Base-by-base conservation (phyloP, 2,888 invertebrate species). In the Cheilosia variabilis region DNA sequence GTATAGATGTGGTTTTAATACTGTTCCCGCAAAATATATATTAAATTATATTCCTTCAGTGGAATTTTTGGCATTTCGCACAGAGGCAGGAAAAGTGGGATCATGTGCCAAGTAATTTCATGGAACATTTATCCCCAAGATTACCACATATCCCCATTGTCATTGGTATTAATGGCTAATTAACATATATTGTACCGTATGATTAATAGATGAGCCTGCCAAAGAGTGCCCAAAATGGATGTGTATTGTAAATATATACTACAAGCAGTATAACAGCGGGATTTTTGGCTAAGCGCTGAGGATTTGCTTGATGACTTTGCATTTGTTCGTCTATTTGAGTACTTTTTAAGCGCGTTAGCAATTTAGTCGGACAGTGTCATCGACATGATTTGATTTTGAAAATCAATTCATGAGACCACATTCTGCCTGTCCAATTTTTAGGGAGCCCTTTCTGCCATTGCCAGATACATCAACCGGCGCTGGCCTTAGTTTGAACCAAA, bases 141-240 rank as follows among this genome's bases (percentile, higher is more conserved):
- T 69, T 77, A 71, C 76, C 76, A 31, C 65, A 76, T 63, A 50
- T 34, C 41, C 47, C 53, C 19, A 41, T 65, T 81, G 57, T 63
- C 60, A 71, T 52, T 80, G 75, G 53, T 68, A 75, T 82, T 82
- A 82, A 82, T 82, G 71, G 71, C 66, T 72, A 82, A 82, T 82
- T 77, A 82, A 60, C 82, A 77, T 77, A 72, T 72, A 66, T 66
- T 45, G 53, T 47, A 22, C 62, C 41, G 15, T 55, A 66, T 77
- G 77, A 82, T 77, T 77, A 82, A 80, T 75, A 19, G 19, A 50
- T 50, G 9, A 22, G 50, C 1, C 22, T 22, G 17, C 19, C 22
- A 22, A 10, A 22, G 17, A 47, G 50, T 7, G 22, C 13, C 19
- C 10, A 19, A 13, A 50, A 50, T 17, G 10, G 22, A 5, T 45